Conservation (phyloP, 2,888 invertebrate species). For the Ellobium chinense region DNA sequence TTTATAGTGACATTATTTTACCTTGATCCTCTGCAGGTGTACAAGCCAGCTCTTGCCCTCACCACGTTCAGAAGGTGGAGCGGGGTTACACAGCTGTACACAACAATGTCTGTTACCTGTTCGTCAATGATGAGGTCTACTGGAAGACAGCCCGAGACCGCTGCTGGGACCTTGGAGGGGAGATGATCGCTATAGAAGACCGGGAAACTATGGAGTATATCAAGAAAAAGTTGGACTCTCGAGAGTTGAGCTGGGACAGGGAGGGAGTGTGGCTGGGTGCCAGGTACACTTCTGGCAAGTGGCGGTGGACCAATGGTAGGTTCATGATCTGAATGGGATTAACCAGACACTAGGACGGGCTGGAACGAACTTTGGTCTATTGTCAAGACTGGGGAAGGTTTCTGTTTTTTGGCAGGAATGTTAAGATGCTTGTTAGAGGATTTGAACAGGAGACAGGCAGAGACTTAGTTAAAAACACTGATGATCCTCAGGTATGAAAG, state of each 20-base stretch:
- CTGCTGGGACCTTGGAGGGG: slow-evolving; percentile 69
- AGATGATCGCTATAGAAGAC: slow-evolving; percentile 61
- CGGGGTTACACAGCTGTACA: slow-evolving; percentile 14
- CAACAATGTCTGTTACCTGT: slow-evolving; percentile 64
- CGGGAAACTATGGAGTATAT: slow-evolving; percentile 65
- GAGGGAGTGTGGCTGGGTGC: slow-evolving; percentile 73
- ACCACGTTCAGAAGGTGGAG: neutral
- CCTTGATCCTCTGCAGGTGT: neutral
- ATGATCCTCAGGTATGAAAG: too few relatives aligned
- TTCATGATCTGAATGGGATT: too few relatives aligned
- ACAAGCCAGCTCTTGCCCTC: slow-evolving; percentile 16
- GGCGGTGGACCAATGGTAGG: slow-evolving; percentile 72
- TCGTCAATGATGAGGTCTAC: slow-evolving; percentile 62
- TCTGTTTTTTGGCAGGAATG: too few relatives aligned
- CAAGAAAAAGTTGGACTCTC: slow-evolving; percentile 54
- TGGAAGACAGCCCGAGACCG: slow-evolving; percentile 64
- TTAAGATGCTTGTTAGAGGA: too few relatives aligned
- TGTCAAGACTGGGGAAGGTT: too few relatives aligned
- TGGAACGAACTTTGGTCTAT: too few relatives aligned
- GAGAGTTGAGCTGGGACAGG: slow-evolving; percentile 63
- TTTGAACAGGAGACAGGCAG: too few relatives aligned
- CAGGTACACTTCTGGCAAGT: slow-evolving; percentile 55
- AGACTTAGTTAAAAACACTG: too few relatives aligned
- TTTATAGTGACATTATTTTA: too few relatives aligned
- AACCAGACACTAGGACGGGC: too few relatives aligned